phyloP scores from a whole-genome alignment of 92 coral and sea anemone species.

The Umimayanthus kanabou region DNA sequence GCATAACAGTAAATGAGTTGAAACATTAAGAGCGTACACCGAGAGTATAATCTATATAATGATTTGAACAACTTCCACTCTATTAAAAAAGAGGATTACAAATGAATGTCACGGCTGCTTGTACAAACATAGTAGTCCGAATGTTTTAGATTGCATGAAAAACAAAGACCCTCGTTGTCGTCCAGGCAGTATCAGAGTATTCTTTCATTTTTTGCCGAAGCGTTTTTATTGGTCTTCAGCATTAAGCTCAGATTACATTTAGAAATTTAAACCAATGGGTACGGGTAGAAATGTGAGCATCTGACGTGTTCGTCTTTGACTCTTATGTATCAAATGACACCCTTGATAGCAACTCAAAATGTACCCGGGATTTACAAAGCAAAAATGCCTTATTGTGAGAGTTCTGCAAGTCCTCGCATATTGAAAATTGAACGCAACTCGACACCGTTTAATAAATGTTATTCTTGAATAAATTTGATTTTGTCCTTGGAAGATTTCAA shows the following conservation, averaged over 20 bases:
- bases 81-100: background rate
- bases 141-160: background rate
- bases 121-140: background rate
- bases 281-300: background rate
- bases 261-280: constrained; percentile 30
- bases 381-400: constrained; percentile 7
- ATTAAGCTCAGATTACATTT: constrained; percentile 20
- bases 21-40: background rate
- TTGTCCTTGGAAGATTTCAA: background rate
- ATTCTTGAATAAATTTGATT: background rate
- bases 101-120: background rate
- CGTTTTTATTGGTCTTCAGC: constrained; percentile 17
- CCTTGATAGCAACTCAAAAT: background rate
- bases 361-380: background rate
- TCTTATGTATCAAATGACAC: constrained; percentile 23
- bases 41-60: background rate
- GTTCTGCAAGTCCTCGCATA: background rate
- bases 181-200: constrained; percentile 30
- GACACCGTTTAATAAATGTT: background rate
- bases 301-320: constrained; percentile 26
- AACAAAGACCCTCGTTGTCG: constrained; percentile 36
- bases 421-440: background rate
- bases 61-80: background rate
- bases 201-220: constrained; percentile 24
- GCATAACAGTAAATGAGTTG: background rate